These are phyloP conservation scores for Flexamia atlantica DNA, from an alignment of 2,888 invertebrate genomes.

Conservation along the genomic window DNA sequence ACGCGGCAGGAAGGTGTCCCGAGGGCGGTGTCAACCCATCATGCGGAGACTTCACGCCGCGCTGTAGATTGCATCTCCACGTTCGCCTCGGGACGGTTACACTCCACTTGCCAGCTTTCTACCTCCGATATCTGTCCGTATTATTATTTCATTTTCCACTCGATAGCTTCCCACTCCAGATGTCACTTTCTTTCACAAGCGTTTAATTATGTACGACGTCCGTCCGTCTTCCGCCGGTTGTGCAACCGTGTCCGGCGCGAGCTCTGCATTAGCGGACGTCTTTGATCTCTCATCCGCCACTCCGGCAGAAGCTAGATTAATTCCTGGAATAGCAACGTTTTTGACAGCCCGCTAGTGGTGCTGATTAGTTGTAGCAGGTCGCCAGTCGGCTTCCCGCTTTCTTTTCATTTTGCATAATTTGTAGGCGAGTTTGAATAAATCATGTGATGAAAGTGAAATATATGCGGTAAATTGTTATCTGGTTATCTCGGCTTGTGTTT, in stretches of 20 bases:
- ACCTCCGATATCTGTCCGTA: constrained; percentile 56
- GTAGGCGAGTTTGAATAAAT: constrained; percentile 16
- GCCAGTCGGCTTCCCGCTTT: constrained; percentile 5
- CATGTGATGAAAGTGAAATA: background rate
- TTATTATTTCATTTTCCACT: constrained; percentile 63
- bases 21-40: constrained; percentile 43
- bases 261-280: constrained; percentile 35
- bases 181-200: constrained; percentile 58
- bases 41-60: constrained; percentile 47
- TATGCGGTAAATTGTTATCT: background rate
- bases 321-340: constrained; percentile 28
- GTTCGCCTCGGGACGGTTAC: constrained; percentile 37
- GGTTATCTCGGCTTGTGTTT: background rate
- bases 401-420: constrained; percentile 33
- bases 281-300: constrained; percentile 43
- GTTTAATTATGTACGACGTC: constrained; percentile 55
- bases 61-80: constrained; percentile 52
- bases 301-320: constrained; percentile 39
- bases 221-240: constrained; percentile 54
- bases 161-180: constrained; percentile 59
- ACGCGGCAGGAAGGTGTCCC: constrained; percentile 16
- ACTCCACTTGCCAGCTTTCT: constrained; percentile 56
- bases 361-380: constrained; percentile 25
- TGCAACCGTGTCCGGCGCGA: constrained; percentile 26
- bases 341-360: constrained; percentile 39